phyloP scores from a whole-genome alignment of 2,888 invertebrate genomes.

The Drosophila sordidula region DNA sequence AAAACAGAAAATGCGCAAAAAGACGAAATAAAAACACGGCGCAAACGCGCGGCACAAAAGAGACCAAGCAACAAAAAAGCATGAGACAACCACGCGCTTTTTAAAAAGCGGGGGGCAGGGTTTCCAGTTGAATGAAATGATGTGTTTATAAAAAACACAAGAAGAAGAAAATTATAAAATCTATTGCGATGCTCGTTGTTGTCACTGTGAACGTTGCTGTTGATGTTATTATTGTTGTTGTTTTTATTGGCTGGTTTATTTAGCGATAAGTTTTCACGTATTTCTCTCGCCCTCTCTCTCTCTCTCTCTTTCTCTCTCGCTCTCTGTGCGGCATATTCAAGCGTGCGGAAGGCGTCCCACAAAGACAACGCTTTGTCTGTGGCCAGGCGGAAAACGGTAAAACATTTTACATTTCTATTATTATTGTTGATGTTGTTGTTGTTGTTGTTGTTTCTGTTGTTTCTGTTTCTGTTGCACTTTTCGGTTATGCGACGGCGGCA shows the following conservation, averaged over 20 bases:
- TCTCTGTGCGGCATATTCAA: constrained; percentile 17
- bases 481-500: constrained; percentile 39
- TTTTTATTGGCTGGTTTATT: constrained; percentile 35
- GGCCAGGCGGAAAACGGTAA: constrained; percentile 12
- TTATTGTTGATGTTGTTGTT: constrained; percentile 10
- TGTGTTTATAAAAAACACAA: constrained; percentile 44
- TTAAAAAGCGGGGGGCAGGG: constrained; percentile 3
- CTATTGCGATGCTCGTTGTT: constrained; percentile 38
- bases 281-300: constrained; percentile 8
- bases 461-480: constrained; percentile 44
- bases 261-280: constrained; percentile 51
- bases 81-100: constrained; percentile 55
- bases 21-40: constrained; percentile 65
- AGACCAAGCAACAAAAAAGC: constrained; percentile 45
- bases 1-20: constrained; percentile 80
- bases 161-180: constrained; percentile 14
- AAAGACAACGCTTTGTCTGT: constrained; percentile 49
- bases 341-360: constrained; percentile 25
- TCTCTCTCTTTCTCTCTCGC: not conserved
- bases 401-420: constrained; percentile 35
- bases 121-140: constrained; percentile 63
- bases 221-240: constrained; percentile 17
- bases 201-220: constrained; percentile 14
- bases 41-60: constrained; percentile 74
- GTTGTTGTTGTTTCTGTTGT: not conserved